These are phyloP conservation scores for Delichon dasypus DNA, from an alignment of 2,797 vertebrate genomes.

Conservation along the genomic window DNA sequence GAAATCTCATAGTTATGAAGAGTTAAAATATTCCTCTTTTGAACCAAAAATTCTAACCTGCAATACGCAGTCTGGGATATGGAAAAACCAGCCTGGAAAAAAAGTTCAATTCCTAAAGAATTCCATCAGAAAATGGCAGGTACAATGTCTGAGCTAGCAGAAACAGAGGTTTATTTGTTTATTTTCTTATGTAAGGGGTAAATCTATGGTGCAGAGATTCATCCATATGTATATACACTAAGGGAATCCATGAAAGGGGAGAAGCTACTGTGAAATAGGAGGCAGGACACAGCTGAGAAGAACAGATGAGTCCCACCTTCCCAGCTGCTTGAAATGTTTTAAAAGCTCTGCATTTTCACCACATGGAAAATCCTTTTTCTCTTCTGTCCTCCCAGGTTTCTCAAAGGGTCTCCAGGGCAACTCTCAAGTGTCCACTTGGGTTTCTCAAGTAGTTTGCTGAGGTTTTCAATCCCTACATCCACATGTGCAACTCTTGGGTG, in stretches of 20 bases:
- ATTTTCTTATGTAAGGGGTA: neutral
- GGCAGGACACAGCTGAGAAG: neutral
- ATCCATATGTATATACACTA: no score
- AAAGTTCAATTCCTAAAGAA: neutral
- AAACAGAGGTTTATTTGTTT: neutral
- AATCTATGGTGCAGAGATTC: neutral
- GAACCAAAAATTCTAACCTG: accelerated
- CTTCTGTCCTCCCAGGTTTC: neutral
- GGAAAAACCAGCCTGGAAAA: neutral
- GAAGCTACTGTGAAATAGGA: accelerated
- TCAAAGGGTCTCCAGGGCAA: neutral
- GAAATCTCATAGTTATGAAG: neutral
- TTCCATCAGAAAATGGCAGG: neutral
- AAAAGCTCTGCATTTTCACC: neutral
- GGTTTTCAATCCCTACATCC: neutral
- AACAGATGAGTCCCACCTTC: neutral
- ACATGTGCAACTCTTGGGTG: accelerated
- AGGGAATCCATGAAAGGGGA: neutral
- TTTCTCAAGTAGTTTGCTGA: neutral
- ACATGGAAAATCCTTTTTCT: neutral
- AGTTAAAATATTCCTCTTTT: neutral
- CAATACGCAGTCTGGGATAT: accelerated
- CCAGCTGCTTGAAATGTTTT: neutral
- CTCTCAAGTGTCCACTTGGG: neutral
- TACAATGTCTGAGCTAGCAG: neutral